These are phyloP conservation scores for Balanococcus diminutus DNA, from an alignment of 2,888 invertebrate species.

Conservation along the genomic window DNA sequence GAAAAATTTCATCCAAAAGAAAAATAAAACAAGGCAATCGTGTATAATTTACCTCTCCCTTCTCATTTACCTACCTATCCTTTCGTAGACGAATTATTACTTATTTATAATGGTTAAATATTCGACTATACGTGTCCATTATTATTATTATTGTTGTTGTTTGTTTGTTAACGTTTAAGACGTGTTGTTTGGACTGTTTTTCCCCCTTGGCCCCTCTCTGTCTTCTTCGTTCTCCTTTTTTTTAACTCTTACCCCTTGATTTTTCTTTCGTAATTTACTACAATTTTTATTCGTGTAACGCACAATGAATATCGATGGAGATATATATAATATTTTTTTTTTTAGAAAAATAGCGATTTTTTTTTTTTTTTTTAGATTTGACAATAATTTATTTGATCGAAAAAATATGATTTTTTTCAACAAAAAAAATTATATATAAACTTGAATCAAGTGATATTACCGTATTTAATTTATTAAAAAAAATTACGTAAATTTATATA, in stretches of 20 bases:
- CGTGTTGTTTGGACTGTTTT: background rate
- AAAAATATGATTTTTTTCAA: background rate
- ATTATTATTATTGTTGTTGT: background rate
- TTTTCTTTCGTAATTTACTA: background rate
- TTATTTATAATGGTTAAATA: background rate
- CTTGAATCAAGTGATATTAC: constrained; percentile 17
- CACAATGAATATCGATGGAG: background rate
- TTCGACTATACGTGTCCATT: background rate
- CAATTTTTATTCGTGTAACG: background rate
- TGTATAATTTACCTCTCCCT: background rate
- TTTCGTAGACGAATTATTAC: background rate
- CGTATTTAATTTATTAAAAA: background rate
- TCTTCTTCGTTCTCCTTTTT: background rate
- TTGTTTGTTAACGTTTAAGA: constrained; percentile 12
- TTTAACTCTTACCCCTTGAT: background rate
- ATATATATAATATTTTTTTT: too few species aligned
- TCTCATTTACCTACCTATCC: background rate
- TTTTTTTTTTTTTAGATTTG: background rate
- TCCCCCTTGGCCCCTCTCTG: background rate
- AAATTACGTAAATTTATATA: background rate
- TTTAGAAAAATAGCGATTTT: background rate
- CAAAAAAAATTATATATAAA: background rate
- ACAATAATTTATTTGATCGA: background rate
- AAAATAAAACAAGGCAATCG: background rate
- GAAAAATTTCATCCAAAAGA: too few species aligned